Evolutionary conservation across 1,140 invertebrate species (phyloP).

Genomic region (Pseudomyrmex concolor): DNA sequence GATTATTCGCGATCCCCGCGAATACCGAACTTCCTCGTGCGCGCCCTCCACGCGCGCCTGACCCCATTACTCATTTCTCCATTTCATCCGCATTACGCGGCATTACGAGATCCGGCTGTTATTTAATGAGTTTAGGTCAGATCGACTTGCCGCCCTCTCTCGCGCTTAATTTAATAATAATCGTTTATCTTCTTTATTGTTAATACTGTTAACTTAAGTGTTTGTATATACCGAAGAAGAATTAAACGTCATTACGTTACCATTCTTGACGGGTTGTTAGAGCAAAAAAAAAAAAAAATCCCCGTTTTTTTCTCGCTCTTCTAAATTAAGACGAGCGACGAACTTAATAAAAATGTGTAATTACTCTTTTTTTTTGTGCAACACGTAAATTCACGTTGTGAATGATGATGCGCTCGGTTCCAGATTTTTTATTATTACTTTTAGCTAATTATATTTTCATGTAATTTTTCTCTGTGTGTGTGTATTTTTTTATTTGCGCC

Average conservation of each 20-base stretch:
- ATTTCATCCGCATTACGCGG: conserved; percentile 67
- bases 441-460: conserved; percentile 7
- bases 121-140: conserved; percentile 72
- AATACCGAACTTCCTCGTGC: conserved; percentile 64
- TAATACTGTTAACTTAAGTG: conserved; percentile 7
- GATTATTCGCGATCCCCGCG: conserved; percentile 70
- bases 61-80: conserved; percentile 74
- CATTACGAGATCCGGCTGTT: conserved; percentile 65
- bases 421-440: conserved; percentile 16
- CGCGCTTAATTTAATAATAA: too few relatives aligned
- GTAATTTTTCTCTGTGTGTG: background rate
- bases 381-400: background rate
- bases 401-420: background rate
- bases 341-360: background rate
- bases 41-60: conserved; percentile 42
- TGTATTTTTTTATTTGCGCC: conserved; percentile 9
- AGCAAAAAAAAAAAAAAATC: too few relatives aligned
- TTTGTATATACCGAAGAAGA: background rate
- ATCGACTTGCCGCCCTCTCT: background rate
- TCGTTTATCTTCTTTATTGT: conserved; percentile 36
- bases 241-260: background rate
- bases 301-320: too few relatives aligned
- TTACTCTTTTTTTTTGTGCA: background rate
- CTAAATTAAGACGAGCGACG: background rate
- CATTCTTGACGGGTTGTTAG: too few relatives aligned